A percentile compares a stretch with the other conserved stretches of the same genome.
Evolutionary conservation across 2,888 invertebrate species (phyloP).

Genomic region (Temnothorax rugatulus): DNA sequence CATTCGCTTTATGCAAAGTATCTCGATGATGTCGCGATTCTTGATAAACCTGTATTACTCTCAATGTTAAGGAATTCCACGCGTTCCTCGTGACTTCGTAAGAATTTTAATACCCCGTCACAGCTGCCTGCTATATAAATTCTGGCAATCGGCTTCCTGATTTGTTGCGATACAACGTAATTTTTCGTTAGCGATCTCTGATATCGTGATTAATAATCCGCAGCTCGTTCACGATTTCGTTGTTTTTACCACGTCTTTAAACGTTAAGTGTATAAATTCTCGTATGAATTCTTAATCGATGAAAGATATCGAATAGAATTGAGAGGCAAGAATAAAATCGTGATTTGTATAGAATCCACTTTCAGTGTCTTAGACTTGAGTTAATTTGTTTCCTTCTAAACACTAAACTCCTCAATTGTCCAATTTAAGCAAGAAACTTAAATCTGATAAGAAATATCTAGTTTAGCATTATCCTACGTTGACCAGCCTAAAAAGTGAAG

Average conservation of each 20-base stretch:
- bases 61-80: conserved; percentile 16
- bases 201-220: neutral
- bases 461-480: neutral
- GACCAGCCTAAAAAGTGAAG: too few species aligned
- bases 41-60: conserved; percentile 1
- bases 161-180: neutral
- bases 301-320: neutral
- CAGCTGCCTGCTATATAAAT: conserved; percentile 2
- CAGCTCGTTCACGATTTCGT: neutral
- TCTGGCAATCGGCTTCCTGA: neutral
- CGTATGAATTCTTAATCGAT: neutral
- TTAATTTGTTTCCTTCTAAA: neutral
- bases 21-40: conserved; percentile 7
- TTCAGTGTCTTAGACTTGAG: neutral
- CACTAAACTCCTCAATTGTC: neutral
- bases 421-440: neutral
- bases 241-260: neutral
- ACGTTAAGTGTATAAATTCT: neutral
- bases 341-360: neutral
- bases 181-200: neutral
- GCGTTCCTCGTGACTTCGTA: neutral
- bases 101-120: neutral
- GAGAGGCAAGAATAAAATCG: neutral
- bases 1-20: conserved; percentile 21
- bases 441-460: neutral